phyloP scores from a whole-genome alignment of 2,888 invertebrate genomes.

The Tiliacea aurago region DNA sequence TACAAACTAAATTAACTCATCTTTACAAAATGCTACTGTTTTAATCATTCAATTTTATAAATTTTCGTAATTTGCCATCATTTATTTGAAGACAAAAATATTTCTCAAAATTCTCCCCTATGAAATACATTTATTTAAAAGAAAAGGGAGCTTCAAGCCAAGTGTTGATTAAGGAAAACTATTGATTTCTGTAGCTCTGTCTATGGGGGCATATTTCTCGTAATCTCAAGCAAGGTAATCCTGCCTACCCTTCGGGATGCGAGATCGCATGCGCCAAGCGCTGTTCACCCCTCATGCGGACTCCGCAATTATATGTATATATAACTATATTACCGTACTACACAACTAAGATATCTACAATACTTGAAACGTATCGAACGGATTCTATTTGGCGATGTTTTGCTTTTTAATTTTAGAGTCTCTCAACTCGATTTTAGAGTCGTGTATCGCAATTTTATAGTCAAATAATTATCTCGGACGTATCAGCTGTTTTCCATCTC shows the following conservation, averaged over 20 bases:
- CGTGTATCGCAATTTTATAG: not conserved
- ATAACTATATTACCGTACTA: constrained; percentile 51
- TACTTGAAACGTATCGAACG: constrained; percentile 20
- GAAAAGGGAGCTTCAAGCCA: constrained; percentile 24
- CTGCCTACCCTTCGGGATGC: constrained; percentile 64
- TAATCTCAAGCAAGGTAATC: constrained; percentile 71
- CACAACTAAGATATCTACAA: constrained; percentile 41
- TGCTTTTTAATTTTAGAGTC: not conserved
- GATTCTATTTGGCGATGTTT: not conserved
- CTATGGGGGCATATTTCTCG: constrained; percentile 64
- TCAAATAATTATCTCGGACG: not conserved
- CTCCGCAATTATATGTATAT: constrained; percentile 69
- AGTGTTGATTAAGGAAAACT: constrained; percentile 66
- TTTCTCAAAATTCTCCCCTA: not conserved
- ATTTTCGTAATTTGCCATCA: not conserved
- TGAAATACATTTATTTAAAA: constrained; percentile 21
- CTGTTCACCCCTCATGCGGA: constrained; percentile 66
- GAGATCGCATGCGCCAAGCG: constrained; percentile 74
- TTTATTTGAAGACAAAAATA: constrained; percentile 4
- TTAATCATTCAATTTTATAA: not conserved
- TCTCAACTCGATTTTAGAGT: not conserved
- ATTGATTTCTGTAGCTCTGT: constrained; percentile 69
- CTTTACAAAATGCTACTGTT: not conserved
- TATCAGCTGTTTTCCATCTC: constrained; percentile 20
- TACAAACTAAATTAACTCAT: not conserved